Conservation (phyloP, 2,797 vertebrate species). For the Danio tinwini region DNA sequence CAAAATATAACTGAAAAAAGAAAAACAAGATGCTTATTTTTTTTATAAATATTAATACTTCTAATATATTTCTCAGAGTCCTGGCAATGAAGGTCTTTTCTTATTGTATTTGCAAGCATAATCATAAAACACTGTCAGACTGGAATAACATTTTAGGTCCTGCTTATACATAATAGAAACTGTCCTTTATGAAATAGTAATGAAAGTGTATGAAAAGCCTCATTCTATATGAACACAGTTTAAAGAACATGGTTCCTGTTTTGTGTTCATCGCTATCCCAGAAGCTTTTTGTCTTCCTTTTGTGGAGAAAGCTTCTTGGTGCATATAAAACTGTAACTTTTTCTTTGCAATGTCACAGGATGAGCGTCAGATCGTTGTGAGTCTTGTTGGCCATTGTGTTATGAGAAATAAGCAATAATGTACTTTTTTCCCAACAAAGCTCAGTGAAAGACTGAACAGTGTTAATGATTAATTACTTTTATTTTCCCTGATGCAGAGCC, state of each 20-base stretch:
- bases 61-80: neutral
- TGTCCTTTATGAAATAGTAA: conserved; percentile 25
- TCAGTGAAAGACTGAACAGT: neutral
- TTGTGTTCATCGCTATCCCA: neutral
- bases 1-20: neutral
- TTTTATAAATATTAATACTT: neutral
- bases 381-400: conserved; percentile 15
- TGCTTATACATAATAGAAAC: conserved; percentile 23
- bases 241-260: neutral
- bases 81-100: neutral
- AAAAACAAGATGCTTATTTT: neutral
- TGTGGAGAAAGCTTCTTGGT: neutral
- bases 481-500: conserved; percentile 11
- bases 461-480: neutral
- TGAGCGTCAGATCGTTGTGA: conserved; percentile 18
- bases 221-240: neutral
- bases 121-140: neutral
- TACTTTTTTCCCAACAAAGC: neutral
- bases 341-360: conserved; percentile 2
- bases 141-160: neutral
- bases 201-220: conserved; percentile 24
- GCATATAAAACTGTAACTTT: conserved; percentile 23
- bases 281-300: neutral
- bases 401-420: conserved; percentile 1
- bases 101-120: neutral